Evolutionary conservation across 2,113 vertebrate species (phyloP), one percentile per base, ranked within the genome.

Genomic region (Atractosteus spatula): DNA sequence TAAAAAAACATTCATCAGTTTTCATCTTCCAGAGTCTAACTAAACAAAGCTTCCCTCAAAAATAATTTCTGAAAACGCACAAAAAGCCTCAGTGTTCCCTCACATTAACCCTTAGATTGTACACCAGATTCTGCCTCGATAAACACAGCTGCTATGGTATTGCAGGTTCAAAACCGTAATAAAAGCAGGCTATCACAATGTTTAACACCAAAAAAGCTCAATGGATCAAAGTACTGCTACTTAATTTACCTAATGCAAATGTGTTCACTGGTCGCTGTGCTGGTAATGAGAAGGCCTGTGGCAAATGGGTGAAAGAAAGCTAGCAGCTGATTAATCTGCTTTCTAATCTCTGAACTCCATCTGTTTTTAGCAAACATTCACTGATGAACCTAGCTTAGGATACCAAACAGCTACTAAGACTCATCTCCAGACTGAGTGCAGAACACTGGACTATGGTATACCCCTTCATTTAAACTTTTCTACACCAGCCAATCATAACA

Each of bases 171-270:
- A 10, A 51, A 51, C 0, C 47, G 5, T 51, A 51, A 5, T 51
- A 1, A 7, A 2, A 51, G 29, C 29, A 29, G 29, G 29, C 29
- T 29, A 29, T 29, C 29, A 29, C 29, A 29, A 29, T 29, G 29
- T 29, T 29, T 29, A 29, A 29, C 29, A 29, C 29, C 29, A 29
- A 29, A 29, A 29, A 29, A 47, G 51, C 11, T 69, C 55, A 61
- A 65, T 61, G 66, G 57, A 62, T 55, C 17, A 75, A 47, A 17
- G 29, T 47, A 51, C 44, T 51, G 68, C 17, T 14, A 43, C 66
- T 71, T 62, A 55, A 66, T 71, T 71, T 71, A 44, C 69, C 66
- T 68, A 76, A 76, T 62, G 64, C 29, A 41, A 55, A 41, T n/a
- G 55, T 17, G 65, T 68, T 45, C 62, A 63, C 10, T 71, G 14